A percentile compares a stretch with the other conserved stretches of the same genome.
Evolutionary conservation across 2,797 vertebrate species (phyloP).

Genomic region (Calcarius lapponicus): DNA sequence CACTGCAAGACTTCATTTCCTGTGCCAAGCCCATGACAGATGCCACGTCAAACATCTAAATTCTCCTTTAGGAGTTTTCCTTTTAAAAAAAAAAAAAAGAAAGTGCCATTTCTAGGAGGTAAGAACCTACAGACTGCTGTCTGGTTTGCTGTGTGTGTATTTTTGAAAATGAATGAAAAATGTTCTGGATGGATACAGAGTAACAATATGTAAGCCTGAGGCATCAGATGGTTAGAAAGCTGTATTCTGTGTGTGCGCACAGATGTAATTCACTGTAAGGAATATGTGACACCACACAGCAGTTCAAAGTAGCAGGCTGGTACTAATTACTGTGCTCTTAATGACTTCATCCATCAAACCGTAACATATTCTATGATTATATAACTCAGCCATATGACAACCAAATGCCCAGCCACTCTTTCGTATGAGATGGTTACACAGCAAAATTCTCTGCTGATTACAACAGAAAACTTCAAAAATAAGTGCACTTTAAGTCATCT

Average conservation of each 20-base stretch:
- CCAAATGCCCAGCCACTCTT: slow-evolving; percentile 36
- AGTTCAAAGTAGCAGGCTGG: slow-evolving; percentile 64
- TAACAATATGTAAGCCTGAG: slow-evolving; percentile 41
- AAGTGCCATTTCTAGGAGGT: background rate
- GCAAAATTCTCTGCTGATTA: slow-evolving; percentile 47
- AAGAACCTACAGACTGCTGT: slow-evolving; percentile 20
- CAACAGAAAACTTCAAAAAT: slow-evolving; percentile 18
- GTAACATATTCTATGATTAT: slow-evolving; percentile 67
- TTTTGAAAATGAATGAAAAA: slow-evolving; percentile 52
- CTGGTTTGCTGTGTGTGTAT: slow-evolving; percentile 22
- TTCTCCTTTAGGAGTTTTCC: background rate
- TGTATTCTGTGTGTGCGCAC: slow-evolving; percentile 40
- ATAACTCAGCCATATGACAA: slow-evolving; percentile 60
- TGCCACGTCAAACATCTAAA: background rate
- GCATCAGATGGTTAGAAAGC: slow-evolving; percentile 45
- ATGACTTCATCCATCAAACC: slow-evolving; percentile 66
- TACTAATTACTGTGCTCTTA: slow-evolving; percentile 68
- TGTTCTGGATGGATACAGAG: background rate
- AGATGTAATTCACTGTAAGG: slow-evolving; percentile 59
- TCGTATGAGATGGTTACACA: slow-evolving; percentile 37
- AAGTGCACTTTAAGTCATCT: background rate
- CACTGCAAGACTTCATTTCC: background rate
- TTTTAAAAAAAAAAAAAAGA: background rate
- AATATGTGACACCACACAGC: slow-evolving; percentile 58
- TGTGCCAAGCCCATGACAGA: background rate